These are phyloP conservation scores for Isurus oxyrinchus DNA, from an alignment of 2,113 vertebrate species.

Conservation along the genomic window DNA sequence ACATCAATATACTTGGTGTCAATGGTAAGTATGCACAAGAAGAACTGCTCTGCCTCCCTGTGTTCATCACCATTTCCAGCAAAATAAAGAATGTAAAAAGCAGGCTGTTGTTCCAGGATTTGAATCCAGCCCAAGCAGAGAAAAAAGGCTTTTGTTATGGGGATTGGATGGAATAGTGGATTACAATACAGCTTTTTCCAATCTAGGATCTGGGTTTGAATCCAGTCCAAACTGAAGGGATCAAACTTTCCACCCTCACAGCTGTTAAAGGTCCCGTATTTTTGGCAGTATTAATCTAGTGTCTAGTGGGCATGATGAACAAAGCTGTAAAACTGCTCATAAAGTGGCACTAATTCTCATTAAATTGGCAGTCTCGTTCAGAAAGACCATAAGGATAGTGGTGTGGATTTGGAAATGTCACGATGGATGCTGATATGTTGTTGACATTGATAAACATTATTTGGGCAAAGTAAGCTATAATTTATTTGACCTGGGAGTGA, in stretches of 20 bases:
- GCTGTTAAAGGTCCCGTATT: background rate
- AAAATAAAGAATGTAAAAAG: background rate
- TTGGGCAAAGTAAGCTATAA: background rate
- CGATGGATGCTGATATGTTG: background rate
- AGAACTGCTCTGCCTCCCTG: background rate
- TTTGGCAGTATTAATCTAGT: constrained; percentile 25
- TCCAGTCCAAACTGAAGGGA: background rate
- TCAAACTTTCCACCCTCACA: background rate
- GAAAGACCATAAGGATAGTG: background rate
- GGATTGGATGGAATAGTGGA: background rate
- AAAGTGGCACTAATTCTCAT: background rate
- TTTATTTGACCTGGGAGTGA: background rate
- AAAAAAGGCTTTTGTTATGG: background rate
- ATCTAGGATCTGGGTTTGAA: background rate
- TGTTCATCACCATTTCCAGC: background rate
- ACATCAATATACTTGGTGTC: background rate
- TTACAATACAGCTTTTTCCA: background rate
- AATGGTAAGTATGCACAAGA: too few species aligned
- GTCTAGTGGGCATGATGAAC: background rate
- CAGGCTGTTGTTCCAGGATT: background rate
- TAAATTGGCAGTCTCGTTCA: background rate
- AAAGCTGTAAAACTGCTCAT: background rate
- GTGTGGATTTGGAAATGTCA: background rate
- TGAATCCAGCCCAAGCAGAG: background rate
- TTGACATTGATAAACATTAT: background rate